A percentile compares a stretch with the other conserved stretches of the same genome.
Conservation (phyloP, 1,140 invertebrate species). For the Papilio aristodemus region DNA sequence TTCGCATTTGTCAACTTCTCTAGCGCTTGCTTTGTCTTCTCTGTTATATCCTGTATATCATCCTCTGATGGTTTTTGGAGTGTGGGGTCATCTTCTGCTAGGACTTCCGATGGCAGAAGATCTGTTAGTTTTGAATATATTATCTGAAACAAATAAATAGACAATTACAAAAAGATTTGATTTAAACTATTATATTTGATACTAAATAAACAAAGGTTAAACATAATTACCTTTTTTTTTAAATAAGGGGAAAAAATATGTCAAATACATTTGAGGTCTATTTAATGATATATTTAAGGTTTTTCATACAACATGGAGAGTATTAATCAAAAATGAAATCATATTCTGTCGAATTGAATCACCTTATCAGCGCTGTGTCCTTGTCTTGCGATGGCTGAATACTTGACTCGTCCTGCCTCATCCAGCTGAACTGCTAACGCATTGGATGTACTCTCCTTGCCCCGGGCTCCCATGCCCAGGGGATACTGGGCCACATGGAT, state of each 20-base stretch:
- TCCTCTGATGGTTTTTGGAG: constrained; percentile 94
- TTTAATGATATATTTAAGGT: too few species aligned
- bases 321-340: too few species aligned
- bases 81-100: constrained; percentile 93
- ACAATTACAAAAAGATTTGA: background rate
- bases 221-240: too few species aligned
- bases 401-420: constrained; percentile 96
- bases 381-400: constrained; percentile 96
- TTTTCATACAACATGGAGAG: too few species aligned
- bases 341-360: background rate
- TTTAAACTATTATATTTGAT: too few species aligned
- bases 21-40: constrained; percentile 90
- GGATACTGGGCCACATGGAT: constrained; percentile 99
- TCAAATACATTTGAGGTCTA: too few species aligned
- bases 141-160: constrained; percentile 82
- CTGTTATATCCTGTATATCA: constrained; percentile 91
- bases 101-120: constrained; percentile 94
- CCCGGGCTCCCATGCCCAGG: constrained; percentile 93
- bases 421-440: constrained; percentile 96
- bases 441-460: constrained; percentile 90
- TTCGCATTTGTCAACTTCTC: constrained; percentile 94
- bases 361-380: constrained; percentile 98
- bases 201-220: too few species aligned
- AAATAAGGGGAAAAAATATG: too few species aligned
- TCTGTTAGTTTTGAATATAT: constrained; percentile 98